phyloP scores from a whole-genome alignment of 1,140 invertebrate genomes.

The Orchestia grillus region DNA sequence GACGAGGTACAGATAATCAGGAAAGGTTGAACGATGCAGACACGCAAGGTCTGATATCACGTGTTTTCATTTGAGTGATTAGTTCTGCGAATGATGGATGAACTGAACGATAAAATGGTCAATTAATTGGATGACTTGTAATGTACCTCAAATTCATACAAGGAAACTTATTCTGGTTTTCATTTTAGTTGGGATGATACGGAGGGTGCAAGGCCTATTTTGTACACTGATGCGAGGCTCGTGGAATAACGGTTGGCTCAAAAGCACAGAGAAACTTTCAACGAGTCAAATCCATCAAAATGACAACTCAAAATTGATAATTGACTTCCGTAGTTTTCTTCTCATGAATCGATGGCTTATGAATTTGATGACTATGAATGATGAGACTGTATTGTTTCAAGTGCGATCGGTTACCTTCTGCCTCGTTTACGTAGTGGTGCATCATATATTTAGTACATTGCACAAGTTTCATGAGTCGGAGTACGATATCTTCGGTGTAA shows the following conservation, averaged over 20 bases:
- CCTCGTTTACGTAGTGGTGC: too few species aligned
- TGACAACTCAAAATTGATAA: too few species aligned
- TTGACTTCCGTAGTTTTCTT: too few species aligned
- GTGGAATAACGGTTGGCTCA: not conserved
- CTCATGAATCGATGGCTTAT: too few species aligned
- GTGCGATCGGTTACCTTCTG: too few species aligned
- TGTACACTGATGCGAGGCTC: not conserved
- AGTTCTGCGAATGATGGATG: not conserved
- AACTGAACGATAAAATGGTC: not conserved
- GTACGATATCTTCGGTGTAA: too few species aligned
- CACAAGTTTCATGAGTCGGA: too few species aligned
- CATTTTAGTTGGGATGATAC: not conserved
- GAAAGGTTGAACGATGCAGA: not conserved
- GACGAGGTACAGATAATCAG: not conserved
- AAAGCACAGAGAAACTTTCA: not conserved
- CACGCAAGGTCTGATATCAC: not conserved
- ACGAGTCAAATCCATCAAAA: not conserved
- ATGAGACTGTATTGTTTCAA: too few species aligned
- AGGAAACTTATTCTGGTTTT: not conserved
- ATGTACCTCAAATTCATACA: not conserved
- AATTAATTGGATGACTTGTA: not conserved
- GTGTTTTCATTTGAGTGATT: not conserved
- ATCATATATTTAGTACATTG: too few species aligned
- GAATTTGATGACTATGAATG: too few species aligned
- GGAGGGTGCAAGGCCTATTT: not conserved